phyloP scores from a whole-genome alignment of 1,140 invertebrate species.

The Chlorops oryzae region DNA sequence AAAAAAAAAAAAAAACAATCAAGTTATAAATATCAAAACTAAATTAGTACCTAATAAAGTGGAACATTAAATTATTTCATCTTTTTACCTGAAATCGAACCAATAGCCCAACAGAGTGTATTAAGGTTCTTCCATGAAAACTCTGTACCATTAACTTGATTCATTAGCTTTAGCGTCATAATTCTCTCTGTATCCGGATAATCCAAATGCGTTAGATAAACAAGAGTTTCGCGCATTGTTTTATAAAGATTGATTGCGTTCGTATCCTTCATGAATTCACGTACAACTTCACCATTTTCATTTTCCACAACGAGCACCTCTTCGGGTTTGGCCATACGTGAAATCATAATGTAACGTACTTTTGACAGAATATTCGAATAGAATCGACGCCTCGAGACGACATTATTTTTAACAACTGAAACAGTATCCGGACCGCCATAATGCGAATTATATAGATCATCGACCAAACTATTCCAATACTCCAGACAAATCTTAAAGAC shows the following conservation, averaged over 20 bases:
- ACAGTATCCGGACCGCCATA: slow-evolving; percentile 47
- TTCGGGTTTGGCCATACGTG: slow-evolving; percentile 99
- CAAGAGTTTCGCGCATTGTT: slow-evolving; percentile 98
- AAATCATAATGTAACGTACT: slow-evolving; percentile 98
- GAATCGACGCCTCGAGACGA: slow-evolving; percentile 57
- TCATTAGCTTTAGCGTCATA: slow-evolving; percentile 98
- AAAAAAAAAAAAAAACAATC: too few relatives aligned
- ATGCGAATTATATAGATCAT: slow-evolving; percentile 80
- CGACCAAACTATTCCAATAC: slow-evolving; percentile 93
- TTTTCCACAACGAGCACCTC: slow-evolving; percentile 99
- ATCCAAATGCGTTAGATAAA: slow-evolving; percentile 98
- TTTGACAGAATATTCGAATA: slow-evolving; percentile 79
- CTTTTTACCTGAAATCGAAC: slow-evolving; percentile 94
- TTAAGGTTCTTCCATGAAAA: slow-evolving; percentile 99
- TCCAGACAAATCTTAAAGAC: slow-evolving; percentile 99
- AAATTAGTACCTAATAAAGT: neutral
- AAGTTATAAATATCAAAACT: neutral
- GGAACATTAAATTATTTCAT: too few relatives aligned
- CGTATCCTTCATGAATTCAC: slow-evolving; percentile 99
- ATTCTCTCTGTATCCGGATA: slow-evolving; percentile 96
- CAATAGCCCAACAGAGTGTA: slow-evolving; percentile 99
- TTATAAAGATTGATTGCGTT: slow-evolving; percentile 99
- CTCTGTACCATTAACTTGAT: slow-evolving; percentile 97
- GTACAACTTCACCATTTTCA: slow-evolving; percentile 98
- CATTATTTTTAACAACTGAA: slow-evolving; percentile 46